phyloP scores from a whole-genome alignment of 92 coral and sea anemone species.

The Phymanthus crucifer region DNA sequence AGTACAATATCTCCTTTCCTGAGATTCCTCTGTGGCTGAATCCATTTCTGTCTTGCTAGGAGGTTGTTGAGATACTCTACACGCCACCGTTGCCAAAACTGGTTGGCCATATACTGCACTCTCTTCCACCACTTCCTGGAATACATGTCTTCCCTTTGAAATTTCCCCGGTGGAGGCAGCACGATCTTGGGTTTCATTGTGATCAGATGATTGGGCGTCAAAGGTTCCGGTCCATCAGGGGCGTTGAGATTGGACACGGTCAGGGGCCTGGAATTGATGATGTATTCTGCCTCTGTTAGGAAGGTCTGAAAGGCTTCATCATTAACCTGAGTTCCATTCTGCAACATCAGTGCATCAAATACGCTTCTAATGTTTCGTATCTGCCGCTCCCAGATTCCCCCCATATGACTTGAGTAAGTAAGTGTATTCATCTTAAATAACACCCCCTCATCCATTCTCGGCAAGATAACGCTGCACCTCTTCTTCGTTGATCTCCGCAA shows the following conservation, averaged over 20 bases:
- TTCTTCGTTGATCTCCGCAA: too few relatives aligned
- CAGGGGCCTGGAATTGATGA: slow-evolving; percentile 19
- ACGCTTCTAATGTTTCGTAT: slow-evolving; percentile 2
- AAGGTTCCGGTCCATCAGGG: slow-evolving; percentile 26
- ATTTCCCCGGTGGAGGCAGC: slow-evolving; percentile 46
- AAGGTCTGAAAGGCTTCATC: slow-evolving; percentile 6
- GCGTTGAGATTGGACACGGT: slow-evolving; percentile 30
- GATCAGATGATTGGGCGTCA: slow-evolving; percentile 52
- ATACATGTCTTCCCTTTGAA: slow-evolving; percentile 31
- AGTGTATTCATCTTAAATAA: too few relatives aligned
- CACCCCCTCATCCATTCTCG: too few relatives aligned
- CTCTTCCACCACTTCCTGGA: slow-evolving; percentile 47
- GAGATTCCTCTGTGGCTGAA: slow-evolving; percentile 19
- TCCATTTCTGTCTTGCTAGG: slow-evolving; percentile 27
- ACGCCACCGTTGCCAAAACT: slow-evolving; percentile 40
- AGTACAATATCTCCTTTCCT: slow-evolving; percentile 46
- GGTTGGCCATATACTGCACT: slow-evolving; percentile 27
- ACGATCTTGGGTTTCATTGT: slow-evolving; percentile 29
- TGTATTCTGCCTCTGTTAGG: background rate
- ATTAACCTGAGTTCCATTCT: background rate
- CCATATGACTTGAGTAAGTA: slow-evolving; percentile 3
- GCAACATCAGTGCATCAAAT: slow-evolving; percentile 1
- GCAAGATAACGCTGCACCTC: too few relatives aligned
- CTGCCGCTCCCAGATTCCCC: background rate
- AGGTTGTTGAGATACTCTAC: slow-evolving; percentile 22